Evolutionary conservation across 2,888 invertebrate species (phyloP), one percentile per base, ranked within the genome.

Genomic region (Diarsia dahlii): DNA sequence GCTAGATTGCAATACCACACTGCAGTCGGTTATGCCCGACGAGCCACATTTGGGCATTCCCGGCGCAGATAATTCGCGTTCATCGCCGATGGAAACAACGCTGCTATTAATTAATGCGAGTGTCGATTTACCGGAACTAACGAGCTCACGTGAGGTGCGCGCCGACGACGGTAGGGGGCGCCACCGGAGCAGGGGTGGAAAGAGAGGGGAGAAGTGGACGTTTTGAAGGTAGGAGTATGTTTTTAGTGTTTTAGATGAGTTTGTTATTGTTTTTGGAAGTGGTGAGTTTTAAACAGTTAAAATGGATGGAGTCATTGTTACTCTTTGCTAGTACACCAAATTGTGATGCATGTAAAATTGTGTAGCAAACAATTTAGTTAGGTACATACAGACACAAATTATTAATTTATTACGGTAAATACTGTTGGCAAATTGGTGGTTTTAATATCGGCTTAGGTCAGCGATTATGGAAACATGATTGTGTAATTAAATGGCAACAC

Each of bases 101-200:
- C 73, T 34, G 65, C 71, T 74, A 71, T 74, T 86, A 84, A 85
- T 86, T 76, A 80, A 71, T 70, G 67, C 73, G 67, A 84, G 87
- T 86, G 87, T 85, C 84, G 84, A 84, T 78, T 85, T 86, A 84
- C 80, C 65, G 74, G 84, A 75, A 73, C 78, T 85, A 85, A 85
- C 81, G 84, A 78, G 80, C 81, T 71, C 82, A 84, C 76, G 85
- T 81, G 85, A 82, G 71, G 52, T 56, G 64, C 45, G 62, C 65
- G 52, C 80, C 50, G 18, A 23, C 28, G 46, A 48, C 62, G 62
- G 46, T 0, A 52, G 69, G 46, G 34, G 84, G 64, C 45, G 23
- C 52, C 9, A 12, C 5, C 3, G 12, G 63, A 6, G 56, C 1
- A n/a, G 18, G 45, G 45, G 28, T 13, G 18, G 13, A 2, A 10